Evolutionary conservation across 92 coral and sea anemone species (phyloP).

Genomic region (Scolanthus callimorphus): DNA sequence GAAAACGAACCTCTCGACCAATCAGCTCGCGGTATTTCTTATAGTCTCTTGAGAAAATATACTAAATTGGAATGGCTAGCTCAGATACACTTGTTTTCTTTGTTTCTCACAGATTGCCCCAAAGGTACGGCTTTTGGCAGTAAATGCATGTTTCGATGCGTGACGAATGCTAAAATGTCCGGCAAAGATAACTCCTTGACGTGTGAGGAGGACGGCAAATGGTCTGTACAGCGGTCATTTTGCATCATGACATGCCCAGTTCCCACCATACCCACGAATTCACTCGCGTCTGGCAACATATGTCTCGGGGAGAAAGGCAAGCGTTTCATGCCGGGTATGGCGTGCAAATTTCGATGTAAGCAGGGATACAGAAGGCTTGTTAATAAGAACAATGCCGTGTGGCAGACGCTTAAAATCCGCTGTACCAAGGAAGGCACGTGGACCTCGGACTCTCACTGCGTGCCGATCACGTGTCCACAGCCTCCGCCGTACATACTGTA

Average conservation of each 20-base stretch:
- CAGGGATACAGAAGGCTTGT: slow-evolving; percentile 48
- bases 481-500: slow-evolving; percentile 36
- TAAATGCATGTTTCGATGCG: slow-evolving; percentile 66
- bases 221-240: slow-evolving; percentile 81
- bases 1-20: too few relatives aligned
- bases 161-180: slow-evolving; percentile 47
- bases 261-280: slow-evolving; percentile 54
- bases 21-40: too few relatives aligned
- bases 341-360: slow-evolving; percentile 82
- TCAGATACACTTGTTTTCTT: too few relatives aligned
- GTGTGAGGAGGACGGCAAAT: slow-evolving; percentile 90
- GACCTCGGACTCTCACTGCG: slow-evolving; percentile 54
- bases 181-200: slow-evolving; percentile 62
- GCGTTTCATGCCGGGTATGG: slow-evolving; percentile 63
- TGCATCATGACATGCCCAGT: slow-evolving; percentile 76
- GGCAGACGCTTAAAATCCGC: slow-evolving; percentile 39
- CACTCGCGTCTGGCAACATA: slow-evolving; percentile 38
- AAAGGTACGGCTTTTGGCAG: slow-evolving; percentile 76
- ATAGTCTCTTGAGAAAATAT: too few relatives aligned
- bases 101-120: slow-evolving; percentile 62
- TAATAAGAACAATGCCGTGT: slow-evolving; percentile 22
- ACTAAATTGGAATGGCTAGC: too few relatives aligned
- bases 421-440: slow-evolving; percentile 86
- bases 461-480: slow-evolving; percentile 53
- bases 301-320: slow-evolving; percentile 30